phyloP scores from a whole-genome alignment of 2,797 vertebrate species.

The Mustela erminea region DNA sequence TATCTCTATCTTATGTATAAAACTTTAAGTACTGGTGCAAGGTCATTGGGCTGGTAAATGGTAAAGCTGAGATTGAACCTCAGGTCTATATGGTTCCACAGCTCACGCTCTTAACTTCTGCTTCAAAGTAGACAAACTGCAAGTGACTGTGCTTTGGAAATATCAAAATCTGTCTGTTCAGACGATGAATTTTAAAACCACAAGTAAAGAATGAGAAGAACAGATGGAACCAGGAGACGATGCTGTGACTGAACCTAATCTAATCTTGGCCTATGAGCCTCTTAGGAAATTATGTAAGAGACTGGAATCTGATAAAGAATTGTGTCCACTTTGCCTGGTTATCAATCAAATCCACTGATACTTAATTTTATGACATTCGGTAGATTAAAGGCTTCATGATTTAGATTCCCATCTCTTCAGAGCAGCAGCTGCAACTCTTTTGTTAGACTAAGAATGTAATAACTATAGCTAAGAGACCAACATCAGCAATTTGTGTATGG shows the following conservation, averaged over 20 bases:
- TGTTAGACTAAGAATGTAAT: not conserved
- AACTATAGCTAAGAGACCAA: not conserved
- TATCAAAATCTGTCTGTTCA: not conserved
- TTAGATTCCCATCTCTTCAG: not conserved
- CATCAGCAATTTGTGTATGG: not conserved
- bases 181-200: conserved; percentile 43
- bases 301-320: conserved; percentile 41
- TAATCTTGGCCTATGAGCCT: not conserved
- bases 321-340: not conserved
- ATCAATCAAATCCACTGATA: conserved; percentile 49
- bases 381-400: conserved; percentile 45
- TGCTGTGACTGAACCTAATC: not conserved
- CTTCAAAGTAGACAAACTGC: not conserved
- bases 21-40: not conserved
- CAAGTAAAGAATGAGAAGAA: conserved; percentile 34
- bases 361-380: conserved; percentile 35
- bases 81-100: not conserved
- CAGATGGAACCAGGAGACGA: conserved; percentile 26
- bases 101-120: not conserved
- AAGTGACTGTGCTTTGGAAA: conserved; percentile 24
- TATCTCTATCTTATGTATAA: not conserved
- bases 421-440: not conserved
- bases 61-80: not conserved
- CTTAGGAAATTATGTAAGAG: conserved; percentile 49
- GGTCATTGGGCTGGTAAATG: not conserved